These are phyloP conservation scores for Cephalotes varians DNA, from an alignment of 2,888 invertebrate genomes.

Conservation along the genomic window DNA sequence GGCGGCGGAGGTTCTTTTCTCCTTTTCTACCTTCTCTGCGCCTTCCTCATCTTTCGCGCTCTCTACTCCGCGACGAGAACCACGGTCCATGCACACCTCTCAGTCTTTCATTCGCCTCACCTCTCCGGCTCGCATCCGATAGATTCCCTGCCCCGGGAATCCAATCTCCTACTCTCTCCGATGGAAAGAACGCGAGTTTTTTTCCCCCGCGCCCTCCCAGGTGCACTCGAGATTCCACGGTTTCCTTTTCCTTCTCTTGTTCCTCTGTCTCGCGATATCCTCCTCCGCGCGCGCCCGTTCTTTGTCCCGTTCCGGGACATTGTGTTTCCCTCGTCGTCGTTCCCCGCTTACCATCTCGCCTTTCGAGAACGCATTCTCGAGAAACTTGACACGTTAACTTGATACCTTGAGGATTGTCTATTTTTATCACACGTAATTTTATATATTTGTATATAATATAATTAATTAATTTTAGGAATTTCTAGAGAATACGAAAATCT, in stretches of 20 bases:
- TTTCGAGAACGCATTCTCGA: background rate
- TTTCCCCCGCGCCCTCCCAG: constrained; percentile 82
- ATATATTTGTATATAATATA: background rate
- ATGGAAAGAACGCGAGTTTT: constrained; percentile 84
- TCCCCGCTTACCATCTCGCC: background rate
- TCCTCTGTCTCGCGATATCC: background rate
- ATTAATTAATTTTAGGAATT: constrained; percentile 4
- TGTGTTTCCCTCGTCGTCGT: constrained; percentile 9
- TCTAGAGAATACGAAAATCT: background rate
- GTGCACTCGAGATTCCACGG: constrained; percentile 46
- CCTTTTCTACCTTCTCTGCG: constrained; percentile 39
- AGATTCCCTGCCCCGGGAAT: constrained; percentile 51
- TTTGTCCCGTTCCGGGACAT: constrained; percentile 26
- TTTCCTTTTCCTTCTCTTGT: constrained; percentile 7
- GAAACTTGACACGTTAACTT: constrained; percentile 1
- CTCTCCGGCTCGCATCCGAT: constrained; percentile 52
- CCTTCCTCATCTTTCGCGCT: constrained; percentile 32
- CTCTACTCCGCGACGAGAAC: background rate
- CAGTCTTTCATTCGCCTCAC: constrained; percentile 69
- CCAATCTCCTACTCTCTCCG: constrained; percentile 35
- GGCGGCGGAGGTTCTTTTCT: constrained; percentile 35
- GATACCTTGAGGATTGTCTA: background rate
- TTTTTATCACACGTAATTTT: background rate
- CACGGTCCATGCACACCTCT: constrained; percentile 83
- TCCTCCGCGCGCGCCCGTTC: background rate